Evolutionary conservation across 2,797 vertebrate species (phyloP).

Genomic region (Psittacula derbiana): DNA sequence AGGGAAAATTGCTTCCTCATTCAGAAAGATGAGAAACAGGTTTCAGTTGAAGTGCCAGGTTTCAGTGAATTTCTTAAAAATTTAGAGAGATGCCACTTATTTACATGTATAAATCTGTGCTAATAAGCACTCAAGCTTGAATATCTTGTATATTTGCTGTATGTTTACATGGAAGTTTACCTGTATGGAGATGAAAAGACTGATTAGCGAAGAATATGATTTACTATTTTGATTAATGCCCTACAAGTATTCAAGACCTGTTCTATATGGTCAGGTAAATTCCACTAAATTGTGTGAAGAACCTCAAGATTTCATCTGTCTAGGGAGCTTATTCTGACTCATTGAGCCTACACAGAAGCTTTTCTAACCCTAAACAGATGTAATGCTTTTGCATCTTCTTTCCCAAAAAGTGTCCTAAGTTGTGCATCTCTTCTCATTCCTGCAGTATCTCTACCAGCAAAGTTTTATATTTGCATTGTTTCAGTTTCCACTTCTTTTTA

Average conservation of each 20-base stretch:
- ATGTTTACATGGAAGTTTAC: neutral
- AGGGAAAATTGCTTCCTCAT: slow-evolving; percentile 49
- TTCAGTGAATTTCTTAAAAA: neutral
- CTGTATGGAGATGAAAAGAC: neutral
- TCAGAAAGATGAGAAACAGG: slow-evolving; percentile 53
- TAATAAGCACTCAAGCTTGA: neutral
- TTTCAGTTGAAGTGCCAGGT: neutral
- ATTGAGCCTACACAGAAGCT: neutral
- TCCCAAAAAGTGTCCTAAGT: neutral
- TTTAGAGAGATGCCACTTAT: neutral
- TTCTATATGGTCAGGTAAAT: neutral
- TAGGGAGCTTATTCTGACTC: neutral
- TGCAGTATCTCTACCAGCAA: neutral
- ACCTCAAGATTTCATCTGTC: neutral
- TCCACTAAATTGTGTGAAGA: neutral
- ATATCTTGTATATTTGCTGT: neutral
- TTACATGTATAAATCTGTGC: neutral
- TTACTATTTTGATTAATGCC: neutral
- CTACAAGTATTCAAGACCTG: neutral
- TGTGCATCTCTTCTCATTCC: neutral
- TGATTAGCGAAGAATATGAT: neutral
- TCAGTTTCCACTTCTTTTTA: neutral
- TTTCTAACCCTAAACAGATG: neutral
- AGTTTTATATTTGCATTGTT: neutral
- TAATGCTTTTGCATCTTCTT: neutral